Evolutionary conservation across 23 tunicate genomes (phyloP).

Genomic region (Ciona savignyi): DNA sequence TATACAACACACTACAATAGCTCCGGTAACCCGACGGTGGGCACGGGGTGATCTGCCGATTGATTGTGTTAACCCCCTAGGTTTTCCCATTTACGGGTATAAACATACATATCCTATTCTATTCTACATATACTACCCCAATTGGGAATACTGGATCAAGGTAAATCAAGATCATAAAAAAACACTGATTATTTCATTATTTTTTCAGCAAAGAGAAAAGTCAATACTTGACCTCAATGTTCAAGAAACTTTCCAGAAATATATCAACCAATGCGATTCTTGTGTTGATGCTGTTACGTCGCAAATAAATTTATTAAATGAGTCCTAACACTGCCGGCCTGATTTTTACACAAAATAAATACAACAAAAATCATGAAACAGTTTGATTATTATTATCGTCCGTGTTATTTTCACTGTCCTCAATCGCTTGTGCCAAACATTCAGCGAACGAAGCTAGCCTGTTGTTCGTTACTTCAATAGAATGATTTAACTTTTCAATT

Average conservation of each 20-base stretch:
- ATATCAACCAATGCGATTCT: not conserved
- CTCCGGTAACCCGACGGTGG: too few species aligned
- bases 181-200: too few species aligned
- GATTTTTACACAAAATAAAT: not conserved
- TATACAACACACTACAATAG: too few species aligned
- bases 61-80: too few species aligned
- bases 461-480: conserved; percentile 21
- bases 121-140: too few species aligned
- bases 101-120: too few species aligned
- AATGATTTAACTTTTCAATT: conserved; percentile 14
- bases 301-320: not conserved
- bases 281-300: not conserved
- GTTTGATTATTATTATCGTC: conserved; percentile 1
- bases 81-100: too few species aligned
- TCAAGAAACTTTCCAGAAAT: conserved; percentile 20
- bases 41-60: too few species aligned
- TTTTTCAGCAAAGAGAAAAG: conserved; percentile 43
- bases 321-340: not conserved
- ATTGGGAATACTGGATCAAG: too few species aligned
- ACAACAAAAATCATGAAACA: not conserved
- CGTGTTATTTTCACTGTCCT: conserved; percentile 1
- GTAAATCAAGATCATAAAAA: too few species aligned
- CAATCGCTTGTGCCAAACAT: conserved; percentile 23
- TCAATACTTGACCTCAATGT: conserved; percentile 6
- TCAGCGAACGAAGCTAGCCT: conserved; percentile 20